These are phyloP conservation scores for Heterocephalus glaber DNA, from an alignment of 2,113 vertebrate genomes.

Conservation along the genomic window DNA sequence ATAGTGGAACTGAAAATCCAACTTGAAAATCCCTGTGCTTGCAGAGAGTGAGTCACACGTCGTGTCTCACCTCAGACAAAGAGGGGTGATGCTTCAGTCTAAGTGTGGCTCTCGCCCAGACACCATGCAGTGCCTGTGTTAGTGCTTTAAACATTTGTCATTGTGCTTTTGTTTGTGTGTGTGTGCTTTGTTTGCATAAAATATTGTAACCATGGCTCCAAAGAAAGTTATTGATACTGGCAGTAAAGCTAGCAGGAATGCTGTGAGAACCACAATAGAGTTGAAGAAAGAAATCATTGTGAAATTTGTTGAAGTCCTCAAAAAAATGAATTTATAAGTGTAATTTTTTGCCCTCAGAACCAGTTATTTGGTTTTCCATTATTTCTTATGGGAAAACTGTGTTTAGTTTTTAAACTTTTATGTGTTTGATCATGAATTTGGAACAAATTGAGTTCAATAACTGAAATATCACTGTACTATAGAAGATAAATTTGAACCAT, in stretches of 20 bases:
- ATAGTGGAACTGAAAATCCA: not conserved
- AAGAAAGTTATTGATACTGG: not conserved
- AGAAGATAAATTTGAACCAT: not conserved
- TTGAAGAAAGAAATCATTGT: not conserved
- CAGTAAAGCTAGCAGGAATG: not conserved
- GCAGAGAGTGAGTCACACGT: not conserved
- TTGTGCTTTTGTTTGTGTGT: not conserved
- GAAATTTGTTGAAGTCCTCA: not conserved
- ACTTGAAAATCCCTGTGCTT: not conserved
- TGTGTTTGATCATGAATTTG: not conserved
- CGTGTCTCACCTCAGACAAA: not conserved
- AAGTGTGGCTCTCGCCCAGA: not conserved
- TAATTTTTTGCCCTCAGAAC: not conserved
- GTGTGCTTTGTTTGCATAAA: not conserved
- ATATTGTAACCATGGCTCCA: not conserved
- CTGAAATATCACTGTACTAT: not conserved
- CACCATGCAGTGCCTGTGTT: not conserved
- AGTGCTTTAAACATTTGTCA: not conserved
- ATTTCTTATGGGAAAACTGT: not conserved
- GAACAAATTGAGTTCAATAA: not conserved
- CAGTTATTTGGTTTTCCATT: not conserved
- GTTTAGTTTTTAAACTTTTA: not conserved
- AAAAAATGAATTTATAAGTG: not conserved
- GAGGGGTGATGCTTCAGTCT: not conserved
- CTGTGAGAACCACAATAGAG: not conserved